Evolutionary conservation across 2,797 vertebrate genomes (phyloP), one percentile per base, ranked within the genome.

Genomic region (Pangasius djambal): DNA sequence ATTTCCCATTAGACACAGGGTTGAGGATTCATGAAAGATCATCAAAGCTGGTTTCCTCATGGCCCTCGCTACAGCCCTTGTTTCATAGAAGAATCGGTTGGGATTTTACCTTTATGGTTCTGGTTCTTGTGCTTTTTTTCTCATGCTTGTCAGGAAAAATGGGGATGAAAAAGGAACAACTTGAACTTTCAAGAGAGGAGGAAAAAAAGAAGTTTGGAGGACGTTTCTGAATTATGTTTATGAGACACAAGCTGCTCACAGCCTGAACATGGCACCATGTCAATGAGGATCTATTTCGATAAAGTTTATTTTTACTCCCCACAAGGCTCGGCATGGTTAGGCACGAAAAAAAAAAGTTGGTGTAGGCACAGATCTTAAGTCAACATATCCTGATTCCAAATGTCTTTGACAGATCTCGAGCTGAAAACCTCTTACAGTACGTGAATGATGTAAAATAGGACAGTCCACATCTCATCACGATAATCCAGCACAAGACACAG

Each of bases 231-330:
- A 96, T 96, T 96, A 96, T 94, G 95, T 96, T 96, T 95, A 95
- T 93, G 92, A 96, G 94, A 95, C 96, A 95, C 96, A 96, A 96
- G 96, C 96, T 97, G 96, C 95, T 97, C 96, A 95, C 96, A 96
- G 96, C 95, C 94, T 96, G 96, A 97, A 95, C 94, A 95, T 97
- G 96, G 96, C 96, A 96, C 92, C 91, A 94, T 95, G 95, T 97
- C 96, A 97, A 96, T 95, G 94, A 94, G 83, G 94, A 96, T 96
- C 96, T 96, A 97, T 97, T 97, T 97, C 94, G 95, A 96, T 95
- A 94, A 96, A 95, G 94, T 95, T 96, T 96, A 96, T 97, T 96
- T 96, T 96, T 97, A 96, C 94, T 96, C 95, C 94, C 94, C 92
- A 94, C 95, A 93, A 96, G 95, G 95, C 95, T 95, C 95, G 93